These are phyloP conservation scores for Acronicta aceris DNA, from an alignment of 2,888 invertebrate species.

Conservation along the genomic window DNA sequence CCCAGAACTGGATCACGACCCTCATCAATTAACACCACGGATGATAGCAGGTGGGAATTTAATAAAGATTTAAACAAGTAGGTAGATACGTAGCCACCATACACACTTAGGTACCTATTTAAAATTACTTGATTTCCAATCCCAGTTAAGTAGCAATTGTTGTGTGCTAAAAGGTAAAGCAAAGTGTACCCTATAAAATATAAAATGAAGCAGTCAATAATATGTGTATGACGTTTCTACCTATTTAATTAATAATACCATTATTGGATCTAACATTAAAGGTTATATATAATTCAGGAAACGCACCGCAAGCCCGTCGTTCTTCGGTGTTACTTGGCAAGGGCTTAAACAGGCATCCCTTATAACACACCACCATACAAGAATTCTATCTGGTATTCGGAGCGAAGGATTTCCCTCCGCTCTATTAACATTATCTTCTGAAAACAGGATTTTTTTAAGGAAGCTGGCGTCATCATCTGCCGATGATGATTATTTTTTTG, in stretches of 20 bases:
- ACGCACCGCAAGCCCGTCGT: constrained; percentile 12
- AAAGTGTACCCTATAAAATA: not conserved
- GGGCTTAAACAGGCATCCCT: constrained; percentile 30
- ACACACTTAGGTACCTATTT: not conserved
- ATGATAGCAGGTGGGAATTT: constrained; percentile 80
- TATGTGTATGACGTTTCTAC: constrained; percentile 19
- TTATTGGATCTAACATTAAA: constrained; percentile 19
- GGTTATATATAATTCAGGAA: constrained; percentile 33
- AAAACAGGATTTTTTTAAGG: not conserved
- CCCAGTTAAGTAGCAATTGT: not conserved
- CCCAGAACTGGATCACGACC: constrained; percentile 81
- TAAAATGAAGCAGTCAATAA: not conserved
- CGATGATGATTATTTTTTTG: not conserved
- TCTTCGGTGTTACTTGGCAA: constrained; percentile 23
- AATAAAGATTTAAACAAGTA: not conserved
- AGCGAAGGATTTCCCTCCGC: constrained; percentile 1
- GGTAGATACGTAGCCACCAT: not conserved
- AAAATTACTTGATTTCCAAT: too few relatives aligned
- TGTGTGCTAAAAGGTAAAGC: not conserved
- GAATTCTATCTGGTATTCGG: constrained; percentile 22
- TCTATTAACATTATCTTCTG: not conserved
- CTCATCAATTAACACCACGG: constrained; percentile 81
- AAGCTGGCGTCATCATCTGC: not conserved
- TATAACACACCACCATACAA: constrained; percentile 11
- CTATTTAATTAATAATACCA: constrained; percentile 13